phyloP scores from a whole-genome alignment of 2,113 vertebrate species.

The Cacatua alba region DNA sequence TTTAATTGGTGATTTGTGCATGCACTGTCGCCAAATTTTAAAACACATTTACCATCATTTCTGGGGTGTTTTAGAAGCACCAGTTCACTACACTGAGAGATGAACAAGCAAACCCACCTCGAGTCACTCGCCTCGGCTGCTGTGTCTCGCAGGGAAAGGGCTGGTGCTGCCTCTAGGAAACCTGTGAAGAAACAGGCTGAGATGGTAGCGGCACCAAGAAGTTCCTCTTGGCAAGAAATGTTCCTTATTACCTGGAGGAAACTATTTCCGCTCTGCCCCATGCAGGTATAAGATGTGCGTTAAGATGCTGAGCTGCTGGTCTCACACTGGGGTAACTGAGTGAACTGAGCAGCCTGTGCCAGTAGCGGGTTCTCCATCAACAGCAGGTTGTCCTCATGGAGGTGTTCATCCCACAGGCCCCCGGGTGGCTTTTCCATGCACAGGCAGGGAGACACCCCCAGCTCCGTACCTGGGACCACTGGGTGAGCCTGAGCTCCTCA shows the following conservation, averaged over 20 bases:
- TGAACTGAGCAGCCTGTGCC: not conserved
- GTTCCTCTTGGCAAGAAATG: not conserved
- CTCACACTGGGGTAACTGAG: not conserved
- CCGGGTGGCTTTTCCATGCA: rapidly evolving
- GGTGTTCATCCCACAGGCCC: rapidly evolving
- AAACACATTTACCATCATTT: constrained; percentile 66
- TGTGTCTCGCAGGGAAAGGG: not conserved
- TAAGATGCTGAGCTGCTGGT: not conserved
- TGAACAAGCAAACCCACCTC: not conserved
- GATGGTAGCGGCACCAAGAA: not conserved
- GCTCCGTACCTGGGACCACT: rapidly evolving
- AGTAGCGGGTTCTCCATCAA: rapidly evolving
- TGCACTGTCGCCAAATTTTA: constrained; percentile 69
- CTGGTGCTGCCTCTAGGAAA: not conserved
- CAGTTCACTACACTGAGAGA: not conserved
- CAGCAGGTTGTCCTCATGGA: not conserved
- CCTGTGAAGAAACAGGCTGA: rapidly evolving
- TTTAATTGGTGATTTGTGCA: constrained; percentile 76
- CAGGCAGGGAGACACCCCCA: not conserved
- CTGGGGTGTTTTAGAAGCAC: constrained; percentile 56
- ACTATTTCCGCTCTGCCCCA: not conserved
- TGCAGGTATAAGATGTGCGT: rapidly evolving
- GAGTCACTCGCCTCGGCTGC: not conserved
- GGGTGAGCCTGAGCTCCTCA: not conserved
- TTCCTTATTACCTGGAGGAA: not conserved